These are phyloP conservation scores for Schizaphis graminum DNA, from an alignment of 2,888 invertebrate species.

Conservation along the genomic window DNA sequence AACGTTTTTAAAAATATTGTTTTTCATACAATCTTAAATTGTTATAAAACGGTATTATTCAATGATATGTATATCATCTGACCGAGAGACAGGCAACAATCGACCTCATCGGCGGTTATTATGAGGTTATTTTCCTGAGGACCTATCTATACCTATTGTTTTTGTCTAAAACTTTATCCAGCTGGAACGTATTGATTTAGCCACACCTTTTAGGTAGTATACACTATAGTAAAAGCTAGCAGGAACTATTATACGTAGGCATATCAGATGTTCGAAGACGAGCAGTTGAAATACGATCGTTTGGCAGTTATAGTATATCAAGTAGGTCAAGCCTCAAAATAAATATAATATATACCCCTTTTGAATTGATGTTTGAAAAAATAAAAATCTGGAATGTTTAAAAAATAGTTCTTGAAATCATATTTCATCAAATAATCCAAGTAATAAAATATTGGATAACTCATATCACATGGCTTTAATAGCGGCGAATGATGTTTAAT, in stretches of 20 bases:
- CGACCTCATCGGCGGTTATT: not conserved
- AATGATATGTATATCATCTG: not conserved
- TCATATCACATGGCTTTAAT: not conserved
- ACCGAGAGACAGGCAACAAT: not conserved
- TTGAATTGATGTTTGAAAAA: not conserved
- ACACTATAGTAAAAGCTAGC: not conserved
- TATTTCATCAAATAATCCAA: not conserved
- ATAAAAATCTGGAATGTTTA: not conserved
- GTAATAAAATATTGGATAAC: not conserved
- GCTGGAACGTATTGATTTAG: not conserved
- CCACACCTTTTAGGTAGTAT: not conserved
- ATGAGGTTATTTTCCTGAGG: not conserved
- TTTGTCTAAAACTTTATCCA: not conserved
- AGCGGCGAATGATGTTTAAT: not conserved
- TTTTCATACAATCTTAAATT: no score
- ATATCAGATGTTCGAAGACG: constrained; percentile 8
- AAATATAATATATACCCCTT: not conserved
- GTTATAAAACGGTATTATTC: no score
- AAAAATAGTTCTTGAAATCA: not conserved
- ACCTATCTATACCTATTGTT: not conserved
- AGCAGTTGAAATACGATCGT: constrained; percentile 31
- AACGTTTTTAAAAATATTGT: no score
- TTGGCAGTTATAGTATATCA: not conserved
- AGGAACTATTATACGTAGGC: not conserved
- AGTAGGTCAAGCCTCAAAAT: not conserved